These are phyloP conservation scores for Gobionotothen gibberifrons DNA, from an alignment of 2,797 vertebrate species.

Conservation along the genomic window DNA sequence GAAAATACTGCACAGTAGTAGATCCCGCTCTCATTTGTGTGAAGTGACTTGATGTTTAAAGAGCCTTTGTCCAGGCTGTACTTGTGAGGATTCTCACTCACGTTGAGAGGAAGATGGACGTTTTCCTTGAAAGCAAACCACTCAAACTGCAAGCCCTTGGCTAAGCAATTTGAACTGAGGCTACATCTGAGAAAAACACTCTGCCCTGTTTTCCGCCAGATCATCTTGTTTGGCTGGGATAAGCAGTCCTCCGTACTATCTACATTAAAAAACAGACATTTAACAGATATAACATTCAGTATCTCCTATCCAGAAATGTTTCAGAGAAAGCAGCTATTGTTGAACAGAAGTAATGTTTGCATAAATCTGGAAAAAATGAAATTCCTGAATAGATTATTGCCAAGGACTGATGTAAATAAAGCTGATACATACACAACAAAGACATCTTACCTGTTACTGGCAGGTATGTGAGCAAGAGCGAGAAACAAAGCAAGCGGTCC, in stretches of 20 bases:
- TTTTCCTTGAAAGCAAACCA: conserved; percentile 74
- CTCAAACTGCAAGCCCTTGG: rapidly evolving
- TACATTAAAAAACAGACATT: conserved; percentile 40
- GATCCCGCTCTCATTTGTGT: conserved; percentile 73
- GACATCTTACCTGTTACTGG: conserved; percentile 57
- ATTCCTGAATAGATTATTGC: neutral
- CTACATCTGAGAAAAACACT: conserved; percentile 56
- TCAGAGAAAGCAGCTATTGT: neutral
- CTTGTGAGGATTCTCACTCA: rapidly evolving
- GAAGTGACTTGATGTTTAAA: conserved; percentile 66
- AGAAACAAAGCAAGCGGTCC: conserved; percentile 54
- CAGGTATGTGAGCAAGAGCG: conserved; percentile 48
- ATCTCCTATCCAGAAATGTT: neutral
- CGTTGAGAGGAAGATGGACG: conserved; percentile 15
- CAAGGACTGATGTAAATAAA: neutral
- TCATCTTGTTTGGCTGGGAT: conserved; percentile 21
- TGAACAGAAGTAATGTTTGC: neutral
- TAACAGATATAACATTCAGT: neutral
- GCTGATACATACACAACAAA: neutral
- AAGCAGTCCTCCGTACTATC: conserved; percentile 38
- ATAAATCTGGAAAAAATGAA: neutral
- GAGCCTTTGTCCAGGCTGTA: neutral
- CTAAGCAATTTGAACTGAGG: neutral
- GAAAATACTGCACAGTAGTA: conserved; percentile 73
- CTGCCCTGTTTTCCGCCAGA: conserved; percentile 23